A percentile compares a stretch with the other conserved stretches of the same genome.
Evolutionary conservation across 2,888 invertebrate genomes (phyloP).

Genomic region (Tryphoninae sp.): DNA sequence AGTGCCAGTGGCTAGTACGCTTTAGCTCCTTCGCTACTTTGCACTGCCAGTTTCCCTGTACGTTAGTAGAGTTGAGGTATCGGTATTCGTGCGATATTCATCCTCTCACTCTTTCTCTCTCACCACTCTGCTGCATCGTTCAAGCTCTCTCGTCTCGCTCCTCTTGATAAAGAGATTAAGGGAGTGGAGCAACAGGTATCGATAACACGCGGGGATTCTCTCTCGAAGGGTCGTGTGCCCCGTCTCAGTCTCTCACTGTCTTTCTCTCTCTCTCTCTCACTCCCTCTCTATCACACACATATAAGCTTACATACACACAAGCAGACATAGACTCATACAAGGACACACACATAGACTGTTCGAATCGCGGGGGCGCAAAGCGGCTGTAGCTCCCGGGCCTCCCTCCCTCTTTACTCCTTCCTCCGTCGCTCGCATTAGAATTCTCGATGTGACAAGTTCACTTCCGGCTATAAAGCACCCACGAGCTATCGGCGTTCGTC

Average conservation of each 20-base stretch:
- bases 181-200: constrained; percentile 68
- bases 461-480: constrained; percentile 66
- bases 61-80: constrained; percentile 16
- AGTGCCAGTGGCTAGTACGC: constrained; percentile 21
- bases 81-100: constrained; percentile 37
- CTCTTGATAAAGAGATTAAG: constrained; percentile 70
- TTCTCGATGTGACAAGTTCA: constrained; percentile 68
- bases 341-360: not conserved
- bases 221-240: constrained; percentile 57
- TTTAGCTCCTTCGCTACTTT: constrained; percentile 36
- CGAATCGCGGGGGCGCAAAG: constrained; percentile 25
- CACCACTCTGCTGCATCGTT: constrained; percentile 8
- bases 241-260: constrained; percentile 22
- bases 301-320: no score
- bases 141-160: constrained; percentile 36
- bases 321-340: no score
- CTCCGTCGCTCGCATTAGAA: constrained; percentile 60
- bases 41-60: constrained; percentile 10
- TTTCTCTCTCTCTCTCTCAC: not conserved
- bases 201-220: constrained; percentile 66
- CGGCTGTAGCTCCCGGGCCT: constrained; percentile 31
- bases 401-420: constrained; percentile 18
- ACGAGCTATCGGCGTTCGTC: constrained; percentile 46
- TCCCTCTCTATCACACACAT: not conserved
- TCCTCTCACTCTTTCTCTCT: constrained; percentile 1